Evolutionary conservation across 2,797 vertebrate species (phyloP).

Genomic region (Sebastes itinus): DNA sequence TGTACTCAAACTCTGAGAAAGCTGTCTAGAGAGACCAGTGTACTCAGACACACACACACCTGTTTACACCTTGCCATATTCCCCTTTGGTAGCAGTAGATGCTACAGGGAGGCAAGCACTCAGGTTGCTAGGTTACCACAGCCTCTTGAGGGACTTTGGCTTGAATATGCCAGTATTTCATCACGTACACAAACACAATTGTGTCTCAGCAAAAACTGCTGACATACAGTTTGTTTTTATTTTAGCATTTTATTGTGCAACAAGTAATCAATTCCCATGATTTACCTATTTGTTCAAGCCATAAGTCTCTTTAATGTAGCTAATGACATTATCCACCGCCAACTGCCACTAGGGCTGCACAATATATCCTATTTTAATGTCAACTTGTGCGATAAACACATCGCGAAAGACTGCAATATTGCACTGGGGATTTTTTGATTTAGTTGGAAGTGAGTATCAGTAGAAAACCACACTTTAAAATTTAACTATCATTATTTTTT

Average conservation of each 20-base stretch:
- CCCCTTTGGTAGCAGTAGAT: conserved; percentile 51
- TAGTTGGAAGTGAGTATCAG: no score
- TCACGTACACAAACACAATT: conserved; percentile 18
- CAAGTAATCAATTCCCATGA: not conserved
- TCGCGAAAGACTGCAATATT: no score
- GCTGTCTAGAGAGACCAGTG: conserved; percentile 7
- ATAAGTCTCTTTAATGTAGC: no score
- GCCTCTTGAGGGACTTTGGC: conserved; percentile 27
- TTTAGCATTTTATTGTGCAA: not conserved
- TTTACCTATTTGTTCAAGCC: not conserved
- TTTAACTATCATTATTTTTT: no score
- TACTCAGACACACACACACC: conserved; percentile 21
- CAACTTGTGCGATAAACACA: no score
- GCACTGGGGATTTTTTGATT: fast-evolving
- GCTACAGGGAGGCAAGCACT: conserved; percentile 54
- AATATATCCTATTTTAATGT: no score
- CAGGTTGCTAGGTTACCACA: conserved; percentile 71
- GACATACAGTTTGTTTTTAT: not conserved
- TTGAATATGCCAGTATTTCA: conserved; percentile 29
- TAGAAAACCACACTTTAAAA: no score
- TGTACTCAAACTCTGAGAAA: conserved; percentile 10
- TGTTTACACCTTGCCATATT: conserved; percentile 66
- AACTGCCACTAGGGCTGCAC: no score
- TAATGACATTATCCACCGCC: not conserved
- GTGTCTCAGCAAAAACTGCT: not conserved